A percentile compares a stretch with the other conserved stretches of the same genome.
Evolutionary conservation across 1,140 invertebrate genomes (phyloP).

Genomic region (Orussus abietinus): DNA sequence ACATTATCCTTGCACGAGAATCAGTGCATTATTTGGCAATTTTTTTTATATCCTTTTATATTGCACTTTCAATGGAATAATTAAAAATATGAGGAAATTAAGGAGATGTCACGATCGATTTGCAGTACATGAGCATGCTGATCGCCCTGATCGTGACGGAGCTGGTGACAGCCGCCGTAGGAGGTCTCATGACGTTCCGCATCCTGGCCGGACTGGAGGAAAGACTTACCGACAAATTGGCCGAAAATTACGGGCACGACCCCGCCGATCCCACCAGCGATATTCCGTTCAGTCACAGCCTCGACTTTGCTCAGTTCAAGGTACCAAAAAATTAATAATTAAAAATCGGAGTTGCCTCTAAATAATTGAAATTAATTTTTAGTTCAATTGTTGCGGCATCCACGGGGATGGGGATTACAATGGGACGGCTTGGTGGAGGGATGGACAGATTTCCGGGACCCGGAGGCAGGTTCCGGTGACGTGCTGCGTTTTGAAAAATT

Average conservation of each 20-base stretch:
- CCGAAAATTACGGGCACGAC: slow-evolving; percentile 47
- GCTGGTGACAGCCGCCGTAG: slow-evolving; percentile 32
- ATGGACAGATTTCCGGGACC: slow-evolving; percentile 35
- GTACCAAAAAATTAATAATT: too few relatives aligned
- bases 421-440: slow-evolving; percentile 51
- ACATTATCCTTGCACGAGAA: slow-evolving; percentile 51
- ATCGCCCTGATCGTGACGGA: slow-evolving; percentile 49
- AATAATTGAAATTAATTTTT: slow-evolving; percentile 28
- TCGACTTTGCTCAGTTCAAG: slow-evolving; percentile 56
- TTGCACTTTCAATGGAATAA: too few relatives aligned
- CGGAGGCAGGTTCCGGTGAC: slow-evolving; percentile 47
- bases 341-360: too few relatives aligned
- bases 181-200: slow-evolving; percentile 41
- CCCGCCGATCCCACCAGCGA: slow-evolving; percentile 35
- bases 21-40: slow-evolving; percentile 54
- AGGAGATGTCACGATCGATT: too few relatives aligned
- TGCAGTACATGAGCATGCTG: slow-evolving; percentile 55
- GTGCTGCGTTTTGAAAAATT: slow-evolving; percentile 51
- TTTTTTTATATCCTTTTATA: too few relatives aligned
- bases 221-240: slow-evolving; percentile 43
- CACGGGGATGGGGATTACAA: slow-evolving; percentile 51
- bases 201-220: slow-evolving; percentile 44
- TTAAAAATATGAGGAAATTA: too few relatives aligned
- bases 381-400: slow-evolving; percentile 61
- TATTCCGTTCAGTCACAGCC: slow-evolving; percentile 47